Evolutionary conservation across 1,140 invertebrate species (phyloP).

Genomic region (Myzus persicae): DNA sequence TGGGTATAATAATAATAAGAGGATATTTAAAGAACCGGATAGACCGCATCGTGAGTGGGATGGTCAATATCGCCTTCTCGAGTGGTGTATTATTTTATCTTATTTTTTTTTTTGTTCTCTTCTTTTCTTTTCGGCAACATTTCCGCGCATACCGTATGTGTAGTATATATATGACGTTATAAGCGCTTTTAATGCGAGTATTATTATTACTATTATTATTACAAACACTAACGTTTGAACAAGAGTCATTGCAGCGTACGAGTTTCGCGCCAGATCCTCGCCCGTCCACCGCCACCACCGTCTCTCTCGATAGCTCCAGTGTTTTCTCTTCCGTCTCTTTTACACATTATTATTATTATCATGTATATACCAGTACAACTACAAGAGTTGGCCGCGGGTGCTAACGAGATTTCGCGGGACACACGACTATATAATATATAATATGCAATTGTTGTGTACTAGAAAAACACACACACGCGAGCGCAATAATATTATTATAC

Average conservation of each 20-base stretch:
- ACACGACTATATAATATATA: background rate
- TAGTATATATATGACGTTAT: background rate
- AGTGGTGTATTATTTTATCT: conserved; percentile 32
- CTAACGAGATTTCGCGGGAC: conserved; percentile 42
- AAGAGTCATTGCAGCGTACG: conserved; percentile 9
- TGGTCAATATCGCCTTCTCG: conserved; percentile 50
- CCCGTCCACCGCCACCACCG: too few species aligned
- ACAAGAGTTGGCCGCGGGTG: background rate
- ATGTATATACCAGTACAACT: background rate
- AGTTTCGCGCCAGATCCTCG: background rate
- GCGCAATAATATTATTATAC: background rate
- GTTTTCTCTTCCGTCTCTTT: conserved; percentile 19
- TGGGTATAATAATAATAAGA: background rate
- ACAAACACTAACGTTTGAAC: background rate
- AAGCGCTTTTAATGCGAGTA: background rate
- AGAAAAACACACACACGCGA: background rate
- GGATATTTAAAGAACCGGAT: conserved; percentile 51
- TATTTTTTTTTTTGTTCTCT: conserved; percentile 26
- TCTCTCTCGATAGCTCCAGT: background rate
- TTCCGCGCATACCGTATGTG: background rate
- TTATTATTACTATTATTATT: background rate
- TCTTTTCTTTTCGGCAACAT: conserved; percentile 41
- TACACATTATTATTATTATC: background rate
- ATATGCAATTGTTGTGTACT: background rate
- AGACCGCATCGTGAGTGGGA: conserved; percentile 48